Percentiles rank a stretch among this genome's conserved stretches.
Conservation (phyloP, 2,797 vertebrate genomes). For the Hyperoplus lanceolatus region DNA sequence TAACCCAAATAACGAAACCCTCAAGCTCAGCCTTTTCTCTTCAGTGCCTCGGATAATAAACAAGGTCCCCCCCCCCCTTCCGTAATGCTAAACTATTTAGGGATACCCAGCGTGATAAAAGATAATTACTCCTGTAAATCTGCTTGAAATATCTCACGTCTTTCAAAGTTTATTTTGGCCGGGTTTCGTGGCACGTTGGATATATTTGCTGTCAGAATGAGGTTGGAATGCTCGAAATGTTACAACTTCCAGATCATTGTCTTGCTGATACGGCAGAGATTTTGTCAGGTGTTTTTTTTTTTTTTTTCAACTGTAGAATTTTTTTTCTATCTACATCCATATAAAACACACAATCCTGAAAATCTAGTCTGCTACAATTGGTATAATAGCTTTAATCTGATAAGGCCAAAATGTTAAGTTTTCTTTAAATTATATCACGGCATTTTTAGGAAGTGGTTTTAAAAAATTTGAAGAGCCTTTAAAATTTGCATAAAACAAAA, state of each 20-base stretch:
- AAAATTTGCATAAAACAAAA: neutral
- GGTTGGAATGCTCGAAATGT: conserved; percentile 3
- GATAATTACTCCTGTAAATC: conserved; percentile 53
- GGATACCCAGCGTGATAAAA: conserved; percentile 57
- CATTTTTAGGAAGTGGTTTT: no score
- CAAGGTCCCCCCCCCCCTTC: conserved; percentile 19
- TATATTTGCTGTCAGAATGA: conserved; percentile 17
- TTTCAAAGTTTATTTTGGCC: conserved; percentile 44
- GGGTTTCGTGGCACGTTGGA: conserved; percentile 20
- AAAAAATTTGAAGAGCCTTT: no score
- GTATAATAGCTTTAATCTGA: neutral
- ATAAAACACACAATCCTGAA: neutral
- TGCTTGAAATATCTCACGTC: conserved; percentile 44
- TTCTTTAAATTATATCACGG: no score
- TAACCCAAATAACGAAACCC: conserved; percentile 70
- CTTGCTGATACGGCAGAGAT: neutral
- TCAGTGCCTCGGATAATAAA: conserved; percentile 55
- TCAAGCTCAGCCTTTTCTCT: conserved; percentile 46
- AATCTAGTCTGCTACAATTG: neutral
- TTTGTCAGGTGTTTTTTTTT: no score
- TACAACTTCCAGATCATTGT: neutral
- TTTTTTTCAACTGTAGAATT: neutral
- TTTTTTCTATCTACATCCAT: neutral
- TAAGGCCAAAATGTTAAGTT: no score
- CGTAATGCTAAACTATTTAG: conserved; percentile 37